These are phyloP conservation scores for Zaprionus bogoriensis DNA, from an alignment of 2,888 invertebrate genomes.

Conservation along the genomic window DNA sequence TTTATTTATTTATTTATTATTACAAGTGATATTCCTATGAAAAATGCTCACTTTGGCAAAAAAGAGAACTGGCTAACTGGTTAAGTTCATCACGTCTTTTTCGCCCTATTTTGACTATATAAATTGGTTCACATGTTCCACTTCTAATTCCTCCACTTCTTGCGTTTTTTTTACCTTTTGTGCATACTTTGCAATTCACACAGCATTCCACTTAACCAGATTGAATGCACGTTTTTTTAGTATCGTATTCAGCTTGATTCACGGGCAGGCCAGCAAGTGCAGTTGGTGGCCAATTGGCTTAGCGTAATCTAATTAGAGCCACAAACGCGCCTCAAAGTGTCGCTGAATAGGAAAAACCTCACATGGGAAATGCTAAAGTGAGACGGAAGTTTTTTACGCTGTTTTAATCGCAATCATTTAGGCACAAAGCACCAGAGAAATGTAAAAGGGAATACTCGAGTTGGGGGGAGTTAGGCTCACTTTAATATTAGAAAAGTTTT, in stretches of 20 bases:
- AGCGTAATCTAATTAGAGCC: constrained; percentile 34
- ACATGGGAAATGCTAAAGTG: constrained; percentile 12
- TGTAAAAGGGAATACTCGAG: too few species aligned
- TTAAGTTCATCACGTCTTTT: not conserved
- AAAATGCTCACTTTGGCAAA: too few species aligned
- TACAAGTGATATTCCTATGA: too few species aligned
- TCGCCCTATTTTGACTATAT: not conserved
- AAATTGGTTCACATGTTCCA: not conserved
- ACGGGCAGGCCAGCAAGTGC: too few species aligned
- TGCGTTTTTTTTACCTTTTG: too few species aligned
- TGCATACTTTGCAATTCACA: not conserved
- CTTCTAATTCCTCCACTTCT: not conserved
- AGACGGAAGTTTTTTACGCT: not conserved
- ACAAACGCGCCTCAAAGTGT: constrained; percentile 32
- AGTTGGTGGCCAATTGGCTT: constrained; percentile 32
- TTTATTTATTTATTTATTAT: too few species aligned
- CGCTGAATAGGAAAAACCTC: constrained; percentile 16
- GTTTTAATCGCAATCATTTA: not conserved
- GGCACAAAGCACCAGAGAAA: too few species aligned
- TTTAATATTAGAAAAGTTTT: too few species aligned
- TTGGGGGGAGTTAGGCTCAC: too few species aligned
- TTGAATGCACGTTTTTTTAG: not conserved
- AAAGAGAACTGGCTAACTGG: too few species aligned
- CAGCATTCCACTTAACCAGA: not conserved
- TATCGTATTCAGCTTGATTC: not conserved